Evolutionary conservation across 2,797 vertebrate species (phyloP), one percentile per base, ranked within the genome.

Genomic region (Chiroxiphia lanceolata): DNA sequence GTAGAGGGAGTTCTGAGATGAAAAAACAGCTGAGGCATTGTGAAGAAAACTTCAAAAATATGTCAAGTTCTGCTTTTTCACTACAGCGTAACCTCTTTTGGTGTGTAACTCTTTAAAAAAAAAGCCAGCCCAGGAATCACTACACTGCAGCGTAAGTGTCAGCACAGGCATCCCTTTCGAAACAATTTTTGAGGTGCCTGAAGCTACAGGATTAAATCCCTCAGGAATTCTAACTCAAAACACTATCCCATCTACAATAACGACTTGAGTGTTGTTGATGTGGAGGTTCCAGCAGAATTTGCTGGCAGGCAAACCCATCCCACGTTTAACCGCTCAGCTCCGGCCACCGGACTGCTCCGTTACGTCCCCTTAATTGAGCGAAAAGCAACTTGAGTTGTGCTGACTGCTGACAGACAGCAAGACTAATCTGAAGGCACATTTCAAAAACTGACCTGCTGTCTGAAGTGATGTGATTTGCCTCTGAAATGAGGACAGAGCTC

Each of bases 301-400:
- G 48, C 67, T 81, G 74, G 69, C 53, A 88, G 83, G 64, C n/a
- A 86, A 86, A 81, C 45, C 7, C 7, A 61, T 25, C 82, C 59
- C 42, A 19, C 15, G 16, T 63, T 78, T 17, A 60, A 68, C 1
- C 13, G 11, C 68, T 65, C 51, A 21, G 81, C 59, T 29, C 22
- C 1, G 0, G 54, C 27, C 63, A 61, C 47, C 1, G 0, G 1
- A 8, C 45, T 10, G 14, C 56, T 89, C 34, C 23, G 44, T 77
- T 69, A 57, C 8, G 1, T 54, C 85, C 69, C 38, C 59, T 78
- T 17, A 38, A 75, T 0, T 11, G 51, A 78, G 21, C 4, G 76
- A 75, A 91, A 86, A 76, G 14, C 65, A 67, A 71, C 68, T 74
- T 38, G 48, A 92, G 47, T 29, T 80, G 68, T 64, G 77, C 64